Evolutionary conservation across 2,113 vertebrate genomes (phyloP).

Genomic region (Sminthopsis crassicaudata): DNA sequence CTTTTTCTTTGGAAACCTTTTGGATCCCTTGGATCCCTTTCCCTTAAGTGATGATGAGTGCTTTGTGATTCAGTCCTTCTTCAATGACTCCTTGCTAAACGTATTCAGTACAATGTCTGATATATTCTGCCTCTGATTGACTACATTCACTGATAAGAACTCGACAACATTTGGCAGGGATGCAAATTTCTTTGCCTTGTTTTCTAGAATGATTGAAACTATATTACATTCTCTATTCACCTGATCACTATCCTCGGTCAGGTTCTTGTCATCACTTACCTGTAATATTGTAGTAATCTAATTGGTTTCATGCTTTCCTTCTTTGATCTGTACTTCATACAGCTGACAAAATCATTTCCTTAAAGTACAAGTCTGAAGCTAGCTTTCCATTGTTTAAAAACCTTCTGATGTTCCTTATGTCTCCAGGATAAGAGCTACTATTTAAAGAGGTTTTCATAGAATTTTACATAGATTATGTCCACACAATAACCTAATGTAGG

Average conservation of each 20-base stretch:
- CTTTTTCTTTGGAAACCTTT: no score
- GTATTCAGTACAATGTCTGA: background rate
- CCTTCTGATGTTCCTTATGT: no score
- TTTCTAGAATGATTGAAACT: background rate
- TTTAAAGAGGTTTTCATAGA: background rate
- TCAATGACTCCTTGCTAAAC: background rate
- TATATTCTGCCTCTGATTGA: background rate
- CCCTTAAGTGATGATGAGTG: background rate
- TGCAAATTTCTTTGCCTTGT: no score
- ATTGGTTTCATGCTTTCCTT: background rate
- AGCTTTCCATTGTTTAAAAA: background rate
- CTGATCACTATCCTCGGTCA: background rate
- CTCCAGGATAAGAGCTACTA: background rate
- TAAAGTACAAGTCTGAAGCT: background rate
- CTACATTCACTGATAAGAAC: background rate
- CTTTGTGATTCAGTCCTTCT: background rate
- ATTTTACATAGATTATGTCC: background rate
- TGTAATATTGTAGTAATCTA: background rate
- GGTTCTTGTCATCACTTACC: background rate
- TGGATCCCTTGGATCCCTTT: background rate
- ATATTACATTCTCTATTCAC: background rate
- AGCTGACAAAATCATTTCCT: background rate
- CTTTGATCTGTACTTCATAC: background rate
- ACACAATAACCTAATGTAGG: background rate
- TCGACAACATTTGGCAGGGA: background rate